Evolutionary conservation across 2,888 invertebrate species (phyloP), one percentile per base, ranked within the genome.

Genomic region (Epinotia bilunana): DNA sequence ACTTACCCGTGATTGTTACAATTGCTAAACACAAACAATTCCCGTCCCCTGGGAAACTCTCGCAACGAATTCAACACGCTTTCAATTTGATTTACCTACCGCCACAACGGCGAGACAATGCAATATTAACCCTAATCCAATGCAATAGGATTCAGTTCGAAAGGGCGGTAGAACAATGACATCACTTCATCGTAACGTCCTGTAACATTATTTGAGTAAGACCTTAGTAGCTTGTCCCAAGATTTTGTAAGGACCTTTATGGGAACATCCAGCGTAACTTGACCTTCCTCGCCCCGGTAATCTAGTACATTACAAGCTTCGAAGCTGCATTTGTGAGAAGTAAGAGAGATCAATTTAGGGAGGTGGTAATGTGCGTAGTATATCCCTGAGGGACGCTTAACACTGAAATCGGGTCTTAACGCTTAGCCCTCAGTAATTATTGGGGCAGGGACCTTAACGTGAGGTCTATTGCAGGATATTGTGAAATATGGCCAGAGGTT

Each of bases 361-460:
- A 87, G 88, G 91, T 90, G 91, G 89, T 90, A 91, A 91, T 87
- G 86, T 86, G 86, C 84, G 82, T 82, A 81, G 84, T 84, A 84
- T 84, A 86, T 88, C 90, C 92, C 89, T 79, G 65, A 80, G 88
- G 89, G 89, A 85, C 90, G 84, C 88, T 92, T 91, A 90, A 91
- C 92, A 90, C 84, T 84, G 87, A 88, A 88, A 92, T 90, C 83
- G 88, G 90, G 88, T 86, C 88, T 91, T 86, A 88, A 88, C 87
- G 88, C 86, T 91, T 87, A 90, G 89, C 88, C 90, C 86, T 76
- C 77, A 84, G 91, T 93, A 93, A 93, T 93, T 92, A 92, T 88
- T 84, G 83, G 88, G 91, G 90, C 86, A 84, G 87, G 85, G 84
- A 72, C 72, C 75, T 72, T 75, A 72, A 75, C 67, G 71, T 67